phyloP scores from a whole-genome alignment of 2,113 vertebrate genomes.

The Oryzias celebensis region DNA sequence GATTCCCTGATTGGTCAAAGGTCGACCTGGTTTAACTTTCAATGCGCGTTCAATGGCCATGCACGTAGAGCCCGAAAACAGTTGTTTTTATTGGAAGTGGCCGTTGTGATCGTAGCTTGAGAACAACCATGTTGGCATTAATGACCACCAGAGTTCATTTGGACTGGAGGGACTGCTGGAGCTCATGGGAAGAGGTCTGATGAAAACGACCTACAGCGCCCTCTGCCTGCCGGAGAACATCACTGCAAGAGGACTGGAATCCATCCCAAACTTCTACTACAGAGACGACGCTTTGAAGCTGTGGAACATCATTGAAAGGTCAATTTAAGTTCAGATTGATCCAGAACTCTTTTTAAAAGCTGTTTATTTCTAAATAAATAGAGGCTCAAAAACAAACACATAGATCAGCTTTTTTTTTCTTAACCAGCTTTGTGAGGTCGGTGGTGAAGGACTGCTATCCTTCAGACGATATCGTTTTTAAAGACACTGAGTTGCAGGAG shows the following conservation, averaged over 20 bases:
- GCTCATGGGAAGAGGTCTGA: conserved; percentile 39
- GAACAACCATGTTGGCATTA: background rate
- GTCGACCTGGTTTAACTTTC: too few relatives aligned
- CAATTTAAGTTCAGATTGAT: too few relatives aligned
- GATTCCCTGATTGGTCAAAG: too few relatives aligned
- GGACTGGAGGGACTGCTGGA: conserved; percentile 22
- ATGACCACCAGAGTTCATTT: conserved; percentile 31
- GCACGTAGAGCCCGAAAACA: too few relatives aligned
- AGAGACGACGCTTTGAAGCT: conserved; percentile 61
- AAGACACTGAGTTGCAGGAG: conserved; percentile 79
- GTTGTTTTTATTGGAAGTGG: too few relatives aligned
- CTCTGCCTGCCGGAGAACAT: conserved; percentile 64
- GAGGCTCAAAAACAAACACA: background rate
- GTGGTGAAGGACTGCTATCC: conserved; percentile 56
- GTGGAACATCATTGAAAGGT: conserved; percentile 55
- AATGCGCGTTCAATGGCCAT: too few relatives aligned
- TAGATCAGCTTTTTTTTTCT: background rate
- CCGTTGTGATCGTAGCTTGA: too few relatives aligned
- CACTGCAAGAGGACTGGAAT: conserved; percentile 43
- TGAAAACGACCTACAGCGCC: conserved; percentile 48
- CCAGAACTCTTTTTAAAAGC: background rate
- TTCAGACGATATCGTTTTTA: conserved; percentile 40
- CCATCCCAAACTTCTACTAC: conserved; percentile 57
- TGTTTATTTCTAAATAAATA: background rate
- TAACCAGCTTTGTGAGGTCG: conserved; percentile 69